Conservation (phyloP, 2,113 vertebrate species). For the Thamnophis sirtalis region DNA sequence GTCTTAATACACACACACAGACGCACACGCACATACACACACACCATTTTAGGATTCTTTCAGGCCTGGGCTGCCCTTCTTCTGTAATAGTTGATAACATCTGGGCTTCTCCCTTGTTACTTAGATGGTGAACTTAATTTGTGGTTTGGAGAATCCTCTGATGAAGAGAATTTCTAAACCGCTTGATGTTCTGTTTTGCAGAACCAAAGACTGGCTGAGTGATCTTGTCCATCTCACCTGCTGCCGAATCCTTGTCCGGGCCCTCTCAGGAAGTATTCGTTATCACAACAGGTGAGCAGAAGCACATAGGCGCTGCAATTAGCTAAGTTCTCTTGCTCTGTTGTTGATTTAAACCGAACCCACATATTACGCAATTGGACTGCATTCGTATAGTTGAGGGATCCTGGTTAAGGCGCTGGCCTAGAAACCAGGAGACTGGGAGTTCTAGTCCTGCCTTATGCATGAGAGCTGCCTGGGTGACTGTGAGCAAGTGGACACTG, state of each 20-base stretch:
- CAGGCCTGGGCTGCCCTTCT: background rate
- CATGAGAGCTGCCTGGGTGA: no score
- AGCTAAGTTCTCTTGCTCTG: background rate
- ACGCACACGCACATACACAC: no score
- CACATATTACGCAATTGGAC: background rate
- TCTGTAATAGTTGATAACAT: background rate
- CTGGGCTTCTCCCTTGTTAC: no score
- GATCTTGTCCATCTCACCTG: conserved; percentile 88
- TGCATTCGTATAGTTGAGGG: background rate
- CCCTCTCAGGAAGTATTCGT: conserved; percentile 84
- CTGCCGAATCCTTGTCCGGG: conserved; percentile 88
- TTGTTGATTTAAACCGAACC: background rate
- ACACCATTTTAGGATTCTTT: background rate
- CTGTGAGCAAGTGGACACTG: no score
- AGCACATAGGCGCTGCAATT: background rate
- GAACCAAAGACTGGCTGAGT: conserved; percentile 82
- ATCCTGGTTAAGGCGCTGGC: background rate
- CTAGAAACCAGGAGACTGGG: background rate
- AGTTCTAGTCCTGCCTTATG: no score
- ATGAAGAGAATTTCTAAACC: background rate
- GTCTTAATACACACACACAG: no score
- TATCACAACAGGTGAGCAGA: conserved; percentile 89
- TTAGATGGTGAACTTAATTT: background rate
- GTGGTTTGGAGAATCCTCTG: background rate
- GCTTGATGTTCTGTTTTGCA: conserved; percentile 54